These are phyloP conservation scores for Drosophila barbarae DNA, from an alignment of 2,888 invertebrate genomes.

Conservation along the genomic window DNA sequence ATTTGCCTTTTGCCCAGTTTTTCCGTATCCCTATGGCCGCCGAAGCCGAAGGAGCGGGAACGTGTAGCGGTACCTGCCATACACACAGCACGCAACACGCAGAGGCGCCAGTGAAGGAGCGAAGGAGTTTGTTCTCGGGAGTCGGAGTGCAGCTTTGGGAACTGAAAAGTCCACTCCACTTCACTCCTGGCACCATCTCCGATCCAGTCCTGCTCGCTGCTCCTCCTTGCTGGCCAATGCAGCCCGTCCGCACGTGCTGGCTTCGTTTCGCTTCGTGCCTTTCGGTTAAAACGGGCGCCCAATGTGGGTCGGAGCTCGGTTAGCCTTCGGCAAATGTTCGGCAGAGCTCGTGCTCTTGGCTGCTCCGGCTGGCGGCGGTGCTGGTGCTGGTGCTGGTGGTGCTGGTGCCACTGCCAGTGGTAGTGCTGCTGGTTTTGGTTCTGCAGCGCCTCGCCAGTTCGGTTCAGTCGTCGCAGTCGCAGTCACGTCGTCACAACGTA, in stretches of 20 bases:
- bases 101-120: conserved; percentile 16
- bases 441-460: conserved; percentile 51
- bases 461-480: conserved; percentile 71
- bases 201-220: not conserved
- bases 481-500: conserved; percentile 74
- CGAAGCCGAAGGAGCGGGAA: conserved; percentile 23
- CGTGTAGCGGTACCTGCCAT: conserved; percentile 7
- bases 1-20: conserved; percentile 59
- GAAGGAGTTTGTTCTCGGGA: not conserved
- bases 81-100: conserved; percentile 36
- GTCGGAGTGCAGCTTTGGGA: conserved; percentile 27
- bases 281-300: conserved; percentile 7
- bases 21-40: conserved; percentile 17
- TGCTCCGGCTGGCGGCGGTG: not conserved
- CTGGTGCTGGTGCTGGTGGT: conserved; percentile 4
- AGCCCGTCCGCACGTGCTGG: conserved; percentile 44
- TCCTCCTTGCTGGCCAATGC: conserved; percentile 29
- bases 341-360: not conserved
- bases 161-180: conserved; percentile 11
- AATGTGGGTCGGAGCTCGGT: conserved; percentile 22
- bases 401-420: conserved; percentile 13
- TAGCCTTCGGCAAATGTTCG: not conserved
- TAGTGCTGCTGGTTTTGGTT: conserved; percentile 25
- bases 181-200: conserved; percentile 1
- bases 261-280: conserved; percentile 25